Conservation (phyloP, 2,113 vertebrate genomes). For the Odobenus rosmarus region DNA sequence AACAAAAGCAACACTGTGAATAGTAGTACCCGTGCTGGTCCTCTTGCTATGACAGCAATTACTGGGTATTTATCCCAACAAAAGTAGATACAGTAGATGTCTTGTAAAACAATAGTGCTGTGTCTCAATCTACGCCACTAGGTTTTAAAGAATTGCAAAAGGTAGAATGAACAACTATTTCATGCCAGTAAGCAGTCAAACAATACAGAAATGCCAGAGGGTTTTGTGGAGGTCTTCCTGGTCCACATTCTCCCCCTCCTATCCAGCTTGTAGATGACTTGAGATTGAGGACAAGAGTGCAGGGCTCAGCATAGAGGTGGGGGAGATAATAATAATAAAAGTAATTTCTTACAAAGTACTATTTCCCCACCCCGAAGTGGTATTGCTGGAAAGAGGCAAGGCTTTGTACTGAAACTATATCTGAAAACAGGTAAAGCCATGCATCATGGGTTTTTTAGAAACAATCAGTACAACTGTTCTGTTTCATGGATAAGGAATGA, state of each 20-base stretch:
- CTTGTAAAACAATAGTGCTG: constrained; percentile 88
- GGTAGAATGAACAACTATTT: constrained; percentile 89
- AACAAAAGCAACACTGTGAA: constrained; percentile 89
- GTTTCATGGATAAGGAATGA: constrained; percentile 35
- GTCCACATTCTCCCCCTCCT: constrained; percentile 28
- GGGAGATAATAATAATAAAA: neutral
- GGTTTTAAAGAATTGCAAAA: constrained; percentile 90
- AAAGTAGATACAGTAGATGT: constrained; percentile 87
- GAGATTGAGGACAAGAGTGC: neutral
- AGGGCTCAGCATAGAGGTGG: neutral
- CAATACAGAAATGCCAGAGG: neutral
- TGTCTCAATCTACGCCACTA: constrained; percentile 91
- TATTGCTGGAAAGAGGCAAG: neutral
- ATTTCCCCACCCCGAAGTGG: constrained; percentile 42
- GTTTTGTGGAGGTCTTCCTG: constrained; percentile 63
- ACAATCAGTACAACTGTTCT: constrained; percentile 57
- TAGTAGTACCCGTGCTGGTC: constrained; percentile 85
- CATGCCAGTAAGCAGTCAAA: constrained; percentile 86
- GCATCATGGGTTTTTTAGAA: constrained; percentile 32
- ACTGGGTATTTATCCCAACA: constrained; percentile 88
- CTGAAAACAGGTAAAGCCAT: constrained; percentile 54
- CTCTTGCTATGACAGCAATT: constrained; percentile 87
- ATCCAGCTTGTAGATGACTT: neutral
- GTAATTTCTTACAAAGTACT: neutral
- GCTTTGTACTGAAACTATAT: constrained; percentile 41